phyloP scores from a whole-genome alignment of 2,113 vertebrate genomes.

The Halichoeres trimaculatus region DNA sequence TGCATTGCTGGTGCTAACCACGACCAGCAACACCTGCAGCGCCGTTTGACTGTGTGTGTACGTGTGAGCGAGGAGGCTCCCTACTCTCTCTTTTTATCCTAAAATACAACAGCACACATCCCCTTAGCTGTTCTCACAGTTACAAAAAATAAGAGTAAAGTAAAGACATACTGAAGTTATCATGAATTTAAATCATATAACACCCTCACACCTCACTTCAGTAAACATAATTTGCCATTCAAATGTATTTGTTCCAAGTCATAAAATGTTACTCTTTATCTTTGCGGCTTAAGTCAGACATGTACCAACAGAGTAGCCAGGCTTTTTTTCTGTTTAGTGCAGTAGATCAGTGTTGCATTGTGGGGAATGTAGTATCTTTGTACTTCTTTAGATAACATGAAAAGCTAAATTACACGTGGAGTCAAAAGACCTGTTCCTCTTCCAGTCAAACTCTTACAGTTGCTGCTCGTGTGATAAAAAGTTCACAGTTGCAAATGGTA shows the following conservation, averaged over 20 bases:
- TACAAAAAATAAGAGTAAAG: background rate
- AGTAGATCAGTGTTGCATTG: conserved; percentile 22
- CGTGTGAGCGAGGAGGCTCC: background rate
- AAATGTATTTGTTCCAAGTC: conserved; percentile 18
- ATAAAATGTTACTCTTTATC: background rate
- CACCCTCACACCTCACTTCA: no score
- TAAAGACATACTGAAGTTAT: no score
- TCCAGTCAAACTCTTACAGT: background rate
- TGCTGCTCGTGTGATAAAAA: conserved; percentile 1
- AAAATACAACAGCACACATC: background rate
- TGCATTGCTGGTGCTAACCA: conserved; percentile 57
- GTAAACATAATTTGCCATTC: conserved; percentile 58
- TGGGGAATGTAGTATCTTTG: conserved; percentile 16
- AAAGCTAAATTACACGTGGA: background rate
- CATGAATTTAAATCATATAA: no score
- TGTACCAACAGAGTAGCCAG: background rate
- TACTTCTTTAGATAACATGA: background rate
- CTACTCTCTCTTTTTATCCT: background rate
- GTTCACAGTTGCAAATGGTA: conserved; percentile 27
- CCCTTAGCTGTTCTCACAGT: background rate
- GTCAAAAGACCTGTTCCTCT: background rate
- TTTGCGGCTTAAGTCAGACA: background rate
- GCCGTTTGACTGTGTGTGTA: conserved; percentile 5
- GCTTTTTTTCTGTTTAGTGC: background rate
- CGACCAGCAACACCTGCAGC: conserved; percentile 58